A percentile compares a stretch with the other conserved stretches of the same genome.
phyloP scores from a whole-genome alignment of 1,140 invertebrate genomes.

The Drosophila watanabei region DNA sequence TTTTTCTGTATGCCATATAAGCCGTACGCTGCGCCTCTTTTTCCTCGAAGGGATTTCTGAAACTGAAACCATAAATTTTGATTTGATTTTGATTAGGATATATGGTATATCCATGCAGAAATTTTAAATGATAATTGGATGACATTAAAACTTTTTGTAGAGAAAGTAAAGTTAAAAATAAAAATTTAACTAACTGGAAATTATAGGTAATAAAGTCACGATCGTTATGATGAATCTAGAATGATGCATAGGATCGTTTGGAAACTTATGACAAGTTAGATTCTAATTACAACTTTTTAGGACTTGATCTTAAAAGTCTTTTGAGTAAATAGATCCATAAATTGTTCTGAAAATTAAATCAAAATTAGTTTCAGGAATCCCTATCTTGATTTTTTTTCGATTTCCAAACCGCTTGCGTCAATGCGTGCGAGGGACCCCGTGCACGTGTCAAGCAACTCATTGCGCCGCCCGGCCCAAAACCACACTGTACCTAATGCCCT shows the following conservation, averaged over 20 bases:
- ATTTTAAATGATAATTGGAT: no score
- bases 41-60: conserved; percentile 21
- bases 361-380: neutral
- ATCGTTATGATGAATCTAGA: neutral
- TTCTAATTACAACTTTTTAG: no score
- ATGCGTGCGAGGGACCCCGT: conserved; percentile 55
- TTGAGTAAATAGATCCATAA: no score
- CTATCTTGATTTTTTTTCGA: conserved; percentile 48
- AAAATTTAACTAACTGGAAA: no score
- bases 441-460: conserved; percentile 54
- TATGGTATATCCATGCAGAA: neutral
- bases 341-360: no score
- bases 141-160: no score
- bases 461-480: conserved; percentile 46
- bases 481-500: conserved; percentile 57
- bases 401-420: conserved; percentile 71
- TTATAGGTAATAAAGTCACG: neutral
- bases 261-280: neutral
- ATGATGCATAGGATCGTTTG: neutral
- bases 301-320: no score
- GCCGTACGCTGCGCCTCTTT: conserved; percentile 56
- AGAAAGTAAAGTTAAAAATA: no score
- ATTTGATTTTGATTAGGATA: neutral
- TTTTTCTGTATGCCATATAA: conserved; percentile 50
- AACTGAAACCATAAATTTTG: neutral